Evolutionary conservation across 2,113 vertebrate species (phyloP), one percentile per base, ranked within the genome.

Genomic region (Procavia capensis): DNA sequence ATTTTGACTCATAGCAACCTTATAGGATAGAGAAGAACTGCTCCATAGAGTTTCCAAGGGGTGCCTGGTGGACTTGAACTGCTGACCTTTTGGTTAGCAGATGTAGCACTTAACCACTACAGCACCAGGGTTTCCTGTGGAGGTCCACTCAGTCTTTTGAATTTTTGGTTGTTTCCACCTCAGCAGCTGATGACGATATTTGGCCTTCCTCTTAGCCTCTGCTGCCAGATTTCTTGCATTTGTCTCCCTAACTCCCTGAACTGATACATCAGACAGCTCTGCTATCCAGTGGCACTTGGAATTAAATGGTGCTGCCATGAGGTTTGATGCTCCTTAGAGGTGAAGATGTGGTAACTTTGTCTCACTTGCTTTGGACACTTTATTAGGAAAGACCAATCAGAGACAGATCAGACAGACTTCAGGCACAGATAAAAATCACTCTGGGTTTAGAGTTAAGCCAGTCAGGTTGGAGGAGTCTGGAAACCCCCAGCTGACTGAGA

Each of bases 371-470:
- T 70, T 36, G 24, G n/a, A 70, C 66, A 70, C 2, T 5, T n/a
- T 34, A 70, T 36, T n/a, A 70, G 31, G 17, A 70, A 70, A 70
- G 34, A 20, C 34, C n/a, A 17, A 70, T 36, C n/a, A 36, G 66
- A 6, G n/a, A 70, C 14, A 70, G n/a, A 20, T 20, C 16, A 70
- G 82, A 95, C 84, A 85, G 83, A 79, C 66, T 82, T 95, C 72
- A 88, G 59, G 43, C 41, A 61, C 24, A 92, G 82, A 59, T 83
- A 11, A 88, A 72, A 76, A 75, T 83, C 75, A 78, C 59, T 27
- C 68, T 34, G 63, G 66, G n/a, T 94, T 93, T 83, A 93, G 59
- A 75, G 78, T 22, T 29, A 85, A 83, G 68, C 89, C 45, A 36
- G 6, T 79, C 85, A 63, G 3, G 47, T 78, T 50, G 70, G 76